A percentile compares a stretch with the other conserved stretches of the same genome.
phyloP scores from a whole-genome alignment of 2,113 vertebrate genomes.

The Isichthys henryi region DNA sequence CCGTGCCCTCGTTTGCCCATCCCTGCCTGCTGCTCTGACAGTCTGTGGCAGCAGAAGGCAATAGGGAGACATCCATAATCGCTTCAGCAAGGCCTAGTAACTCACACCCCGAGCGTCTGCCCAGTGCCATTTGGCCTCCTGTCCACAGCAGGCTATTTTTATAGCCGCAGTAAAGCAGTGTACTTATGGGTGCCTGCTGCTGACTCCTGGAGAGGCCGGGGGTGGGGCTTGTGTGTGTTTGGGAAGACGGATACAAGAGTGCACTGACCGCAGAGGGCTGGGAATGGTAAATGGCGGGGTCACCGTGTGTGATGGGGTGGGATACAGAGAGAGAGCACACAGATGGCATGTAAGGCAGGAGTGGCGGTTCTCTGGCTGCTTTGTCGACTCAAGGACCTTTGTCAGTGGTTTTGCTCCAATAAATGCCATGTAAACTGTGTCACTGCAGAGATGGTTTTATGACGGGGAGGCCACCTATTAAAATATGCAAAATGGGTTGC shows the following conservation, averaged over 20 bases:
- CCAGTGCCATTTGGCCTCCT: background rate
- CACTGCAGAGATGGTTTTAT: background rate
- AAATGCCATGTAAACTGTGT: background rate
- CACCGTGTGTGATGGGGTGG: background rate
- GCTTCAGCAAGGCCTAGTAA: conserved; percentile 11
- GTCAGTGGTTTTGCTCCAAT: background rate
- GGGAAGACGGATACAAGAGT: background rate
- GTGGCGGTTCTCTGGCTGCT: background rate
- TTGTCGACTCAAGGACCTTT: background rate
- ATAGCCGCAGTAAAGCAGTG: conserved; percentile 6
- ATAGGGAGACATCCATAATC: background rate
- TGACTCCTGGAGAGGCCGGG: background rate
- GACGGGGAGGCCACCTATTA: background rate
- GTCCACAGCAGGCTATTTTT: conserved; percentile 19
- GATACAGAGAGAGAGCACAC: background rate
- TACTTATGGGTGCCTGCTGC: conserved; percentile 23
- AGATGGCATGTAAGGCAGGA: background rate
- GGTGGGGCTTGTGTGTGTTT: background rate
- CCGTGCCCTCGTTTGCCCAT: background rate
- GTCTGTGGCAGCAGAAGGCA: background rate
- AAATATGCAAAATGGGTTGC: background rate
- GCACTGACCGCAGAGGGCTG: background rate
- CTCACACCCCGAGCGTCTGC: background rate
- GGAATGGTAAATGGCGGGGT: background rate
- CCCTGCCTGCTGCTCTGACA: background rate